Base-by-base conservation (phyloP, 1,140 invertebrate species). In the Drosophila dunni region DNA sequence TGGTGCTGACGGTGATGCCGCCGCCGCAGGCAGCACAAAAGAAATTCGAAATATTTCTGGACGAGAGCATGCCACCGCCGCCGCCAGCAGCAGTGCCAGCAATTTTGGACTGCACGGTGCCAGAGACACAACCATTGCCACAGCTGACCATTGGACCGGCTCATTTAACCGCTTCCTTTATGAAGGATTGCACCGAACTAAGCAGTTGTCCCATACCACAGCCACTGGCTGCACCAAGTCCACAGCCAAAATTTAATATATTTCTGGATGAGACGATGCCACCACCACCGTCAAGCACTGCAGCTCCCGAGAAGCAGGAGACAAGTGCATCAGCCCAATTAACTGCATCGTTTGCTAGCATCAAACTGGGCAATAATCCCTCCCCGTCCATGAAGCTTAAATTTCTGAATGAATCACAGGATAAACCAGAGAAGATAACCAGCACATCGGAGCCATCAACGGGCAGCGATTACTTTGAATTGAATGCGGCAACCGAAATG, bases 401-500 rank as follows among this genome's bases (percentile, higher is more conserved):
- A 33, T 67, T 68, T 54, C 38, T 62, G 1, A 67, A 15, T 9
- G 57, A 66, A 17, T 61, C 64, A 6, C 63, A 45, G 34, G 48
- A 45, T 1, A 50, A 68, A 33, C 20, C 36, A 11, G 34, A 69
- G 6, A 63, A 79, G 7, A n/a, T 24, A n/a, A 51, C 45, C 10
- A 45, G 50, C 3, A 8, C 58, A 46, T 9, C 17, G 34, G 34
- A 40, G 38, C 20, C 13, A 10, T 3, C n/a, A 9, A 3, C 17
- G 5, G 29, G 44, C 13, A 33, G 7, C 8, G 44, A 81, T 20
- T 83, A 60, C 45, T 92, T 91, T 33, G 91, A 92, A 46, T 61
- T 86, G 0, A 92, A 92, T 67, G 79, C 90, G 3, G 90, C 78
- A 7, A 92, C 91, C 0, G 91, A 90, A 56, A 81, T 88, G 78